phyloP scores from a whole-genome alignment of 1,140 invertebrate genomes.

The Diachasma alloeum region DNA sequence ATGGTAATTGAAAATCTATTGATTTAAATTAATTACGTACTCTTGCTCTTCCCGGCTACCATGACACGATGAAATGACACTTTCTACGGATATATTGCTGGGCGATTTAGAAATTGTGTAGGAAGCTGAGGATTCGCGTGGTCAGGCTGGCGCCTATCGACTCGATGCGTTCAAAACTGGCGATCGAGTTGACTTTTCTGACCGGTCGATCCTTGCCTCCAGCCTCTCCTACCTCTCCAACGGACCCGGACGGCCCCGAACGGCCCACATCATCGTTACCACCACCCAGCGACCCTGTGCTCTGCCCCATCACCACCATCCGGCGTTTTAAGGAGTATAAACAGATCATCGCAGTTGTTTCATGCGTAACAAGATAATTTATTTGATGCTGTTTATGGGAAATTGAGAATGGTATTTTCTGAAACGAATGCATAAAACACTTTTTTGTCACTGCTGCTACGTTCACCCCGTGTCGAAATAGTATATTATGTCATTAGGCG shows the following conservation, averaged over 20 bases:
- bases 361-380: too few species aligned
- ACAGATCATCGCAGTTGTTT: too few species aligned
- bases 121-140: not conserved
- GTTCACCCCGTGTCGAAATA: too few species aligned
- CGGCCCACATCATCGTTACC: slow-evolving; percentile 45
- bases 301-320: slow-evolving; percentile 13
- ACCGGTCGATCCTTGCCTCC: slow-evolving; percentile 38
- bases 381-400: too few species aligned
- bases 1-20: too few species aligned
- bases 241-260: slow-evolving; percentile 1
- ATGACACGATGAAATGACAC: not conserved
- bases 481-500: too few species aligned
- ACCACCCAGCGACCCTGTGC: slow-evolving; percentile 33
- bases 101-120: not conserved
- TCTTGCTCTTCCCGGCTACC: not conserved
- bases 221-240: slow-evolving; percentile 44
- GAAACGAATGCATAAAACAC: too few species aligned
- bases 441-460: too few species aligned
- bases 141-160: slow-evolving; percentile 28
- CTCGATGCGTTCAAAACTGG: slow-evolving; percentile 46
- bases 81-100: not conserved
- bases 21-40: too few species aligned
- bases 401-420: too few species aligned
- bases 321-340: not conserved
- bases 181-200: slow-evolving; percentile 48